Conservation (phyloP, 2,797 vertebrate species). For the Neosilurus hyrtlii region DNA sequence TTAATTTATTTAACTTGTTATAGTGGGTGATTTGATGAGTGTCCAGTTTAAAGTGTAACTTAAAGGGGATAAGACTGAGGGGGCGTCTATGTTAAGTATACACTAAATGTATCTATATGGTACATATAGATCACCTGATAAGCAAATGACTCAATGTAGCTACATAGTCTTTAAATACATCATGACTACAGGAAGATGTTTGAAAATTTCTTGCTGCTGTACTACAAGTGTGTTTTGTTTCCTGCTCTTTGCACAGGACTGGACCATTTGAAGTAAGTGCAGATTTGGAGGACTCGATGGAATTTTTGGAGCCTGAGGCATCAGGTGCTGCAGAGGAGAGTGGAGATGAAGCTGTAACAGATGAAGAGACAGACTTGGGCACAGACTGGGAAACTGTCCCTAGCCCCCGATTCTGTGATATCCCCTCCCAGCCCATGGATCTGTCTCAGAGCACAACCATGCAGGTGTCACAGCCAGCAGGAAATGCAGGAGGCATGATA, state of each 20-base stretch:
- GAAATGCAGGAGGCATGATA: conserved; percentile 90
- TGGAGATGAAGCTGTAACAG: conserved; percentile 84
- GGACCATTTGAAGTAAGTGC: conserved; percentile 91
- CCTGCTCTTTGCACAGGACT: conserved; percentile 70
- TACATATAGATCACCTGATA: not conserved
- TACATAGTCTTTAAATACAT: not conserved
- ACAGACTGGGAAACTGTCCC: conserved; percentile 98
- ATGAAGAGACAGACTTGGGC: conserved; percentile 94
- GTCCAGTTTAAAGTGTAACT: not conserved
- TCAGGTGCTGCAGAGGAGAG: conserved; percentile 85
- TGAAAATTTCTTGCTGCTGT: not conserved
- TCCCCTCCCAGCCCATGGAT: conserved; percentile 92
- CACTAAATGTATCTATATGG: not conserved
- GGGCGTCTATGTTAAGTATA: too few relatives aligned
- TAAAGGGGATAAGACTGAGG: not conserved
- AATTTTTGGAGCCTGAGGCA: conserved; percentile 89
- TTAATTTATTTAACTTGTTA: too few relatives aligned
- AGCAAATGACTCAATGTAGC: not conserved
- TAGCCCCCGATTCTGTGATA: conserved; percentile 94
- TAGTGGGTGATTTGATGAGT: not conserved
- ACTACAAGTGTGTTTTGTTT: not conserved
- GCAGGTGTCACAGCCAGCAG: conserved; percentile 85
- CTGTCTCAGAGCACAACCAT: conserved; percentile 87
- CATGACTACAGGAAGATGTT: not conserved
- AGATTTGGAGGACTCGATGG: conserved; percentile 95